Base-by-base conservation (phyloP, 2,113 vertebrate genomes). In the Hyla sarda region DNA sequence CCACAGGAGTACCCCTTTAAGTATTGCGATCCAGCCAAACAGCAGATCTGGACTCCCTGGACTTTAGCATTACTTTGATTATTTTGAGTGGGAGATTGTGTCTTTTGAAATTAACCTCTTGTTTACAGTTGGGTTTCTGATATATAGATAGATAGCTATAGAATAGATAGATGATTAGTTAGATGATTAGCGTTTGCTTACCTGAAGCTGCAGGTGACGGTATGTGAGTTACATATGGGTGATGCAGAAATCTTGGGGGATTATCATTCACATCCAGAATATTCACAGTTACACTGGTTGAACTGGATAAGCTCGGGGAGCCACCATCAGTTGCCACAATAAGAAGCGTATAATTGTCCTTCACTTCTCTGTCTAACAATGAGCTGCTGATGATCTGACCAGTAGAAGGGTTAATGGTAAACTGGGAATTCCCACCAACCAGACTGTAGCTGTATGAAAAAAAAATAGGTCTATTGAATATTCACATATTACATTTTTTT, bases 311-410 rank as follows among this genome's bases (percentile, higher is more conserved):
- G 10, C 94, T 90, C 0, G 97, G 96, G 58, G 93, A 92, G 8
- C 98, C 98, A 2, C 96, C 91, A 0, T 99, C 98, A 0, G 94
- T 96, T 0, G 96, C 96, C 87, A 97, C 95, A n/a, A 99, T 96
- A 41, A 98, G 90, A 89, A 99, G 93, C 28, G 97, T 97, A 87
- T 99, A 99, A 90, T 94, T 96, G 86, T 95, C 93, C 75, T 93
- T 92, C 0, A 88, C 88, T 79, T 99, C 98, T 52, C 98, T 92
- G 90, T 99, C 97, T 0, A 99, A 92, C 82, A 97, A 89, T 0
- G 98, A 95, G 10, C 96, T 99, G 88, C 96, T 99, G 91, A 99
- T 99, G 89, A 99, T 97, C 88, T 98, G 97, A 19, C 98, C 98
- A 0, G 98, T 99, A 0, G 98, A 96, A 0, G 98, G 98, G 93